These are phyloP conservation scores for Eclectus roratus DNA, from an alignment of 2,113 vertebrate species.

Conservation along the genomic window DNA sequence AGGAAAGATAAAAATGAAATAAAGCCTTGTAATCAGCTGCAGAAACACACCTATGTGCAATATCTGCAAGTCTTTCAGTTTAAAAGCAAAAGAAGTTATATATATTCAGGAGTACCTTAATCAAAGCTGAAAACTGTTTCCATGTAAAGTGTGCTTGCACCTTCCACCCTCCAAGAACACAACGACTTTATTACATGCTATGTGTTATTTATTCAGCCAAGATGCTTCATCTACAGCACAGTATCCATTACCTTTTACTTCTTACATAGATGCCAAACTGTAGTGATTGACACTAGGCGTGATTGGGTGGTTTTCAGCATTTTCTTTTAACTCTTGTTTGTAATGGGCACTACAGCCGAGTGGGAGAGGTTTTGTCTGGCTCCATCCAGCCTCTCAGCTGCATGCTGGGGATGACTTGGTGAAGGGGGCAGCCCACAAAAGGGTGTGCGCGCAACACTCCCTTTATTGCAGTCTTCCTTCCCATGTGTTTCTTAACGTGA, in stretches of 20 bases:
- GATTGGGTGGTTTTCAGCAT: not conserved
- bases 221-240: accelerated
- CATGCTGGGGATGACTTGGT: not conserved
- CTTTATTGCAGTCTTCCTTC: slow-evolving; percentile 23
- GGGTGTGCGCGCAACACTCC: not conserved
- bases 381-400: not conserved
- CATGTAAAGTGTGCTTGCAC: not conserved
- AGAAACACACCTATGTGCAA: not conserved
- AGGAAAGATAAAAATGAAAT: not conserved
- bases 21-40: not conserved
- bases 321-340: not conserved
- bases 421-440: not conserved
- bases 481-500: not conserved
- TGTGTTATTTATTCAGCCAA: not conserved
- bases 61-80: not conserved
- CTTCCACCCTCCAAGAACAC: not conserved
- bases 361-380: not conserved
- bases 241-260: not conserved
- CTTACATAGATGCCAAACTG: not conserved
- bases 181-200: not conserved
- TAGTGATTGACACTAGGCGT: not conserved
- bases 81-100: not conserved
- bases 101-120: not conserved
- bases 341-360: not conserved
- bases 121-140: not conserved